These are phyloP conservation scores for Vimba vimba DNA, from an alignment of 2,113 vertebrate species.

Conservation along the genomic window DNA sequence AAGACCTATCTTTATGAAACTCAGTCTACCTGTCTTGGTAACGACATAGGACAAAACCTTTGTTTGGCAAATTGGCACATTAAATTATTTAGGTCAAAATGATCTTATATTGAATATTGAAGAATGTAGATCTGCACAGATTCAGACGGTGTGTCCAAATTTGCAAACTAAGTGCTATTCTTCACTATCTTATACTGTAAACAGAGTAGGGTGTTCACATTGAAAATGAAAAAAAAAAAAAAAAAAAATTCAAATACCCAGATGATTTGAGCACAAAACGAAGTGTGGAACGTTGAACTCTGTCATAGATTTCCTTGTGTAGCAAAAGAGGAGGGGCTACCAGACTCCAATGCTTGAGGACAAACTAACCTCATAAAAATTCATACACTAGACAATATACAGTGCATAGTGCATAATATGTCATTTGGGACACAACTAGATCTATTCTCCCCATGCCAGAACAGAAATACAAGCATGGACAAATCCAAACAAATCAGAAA, in stretches of 20 bases:
- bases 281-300: background rate
- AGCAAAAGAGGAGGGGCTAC: too few species aligned
- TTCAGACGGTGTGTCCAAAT: background rate
- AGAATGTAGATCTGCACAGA: background rate
- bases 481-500: background rate
- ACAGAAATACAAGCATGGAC: background rate
- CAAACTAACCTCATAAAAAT: background rate
- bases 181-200: background rate
- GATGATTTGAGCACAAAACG: background rate
- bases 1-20: background rate
- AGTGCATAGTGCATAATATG: background rate
- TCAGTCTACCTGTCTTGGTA: background rate
- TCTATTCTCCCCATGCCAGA: background rate
- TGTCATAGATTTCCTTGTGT: background rate
- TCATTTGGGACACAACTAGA: background rate
- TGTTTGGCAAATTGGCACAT: too few species aligned
- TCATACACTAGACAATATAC: background rate
- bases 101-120: background rate
- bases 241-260: background rate
- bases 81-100: background rate
- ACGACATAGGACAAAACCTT: background rate
- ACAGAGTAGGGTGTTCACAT: background rate
- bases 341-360: background rate
- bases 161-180: background rate
- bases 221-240: too few species aligned